Evolutionary conservation across 2,113 vertebrate genomes (phyloP).

Genomic region (Melierax canorus): DNA sequence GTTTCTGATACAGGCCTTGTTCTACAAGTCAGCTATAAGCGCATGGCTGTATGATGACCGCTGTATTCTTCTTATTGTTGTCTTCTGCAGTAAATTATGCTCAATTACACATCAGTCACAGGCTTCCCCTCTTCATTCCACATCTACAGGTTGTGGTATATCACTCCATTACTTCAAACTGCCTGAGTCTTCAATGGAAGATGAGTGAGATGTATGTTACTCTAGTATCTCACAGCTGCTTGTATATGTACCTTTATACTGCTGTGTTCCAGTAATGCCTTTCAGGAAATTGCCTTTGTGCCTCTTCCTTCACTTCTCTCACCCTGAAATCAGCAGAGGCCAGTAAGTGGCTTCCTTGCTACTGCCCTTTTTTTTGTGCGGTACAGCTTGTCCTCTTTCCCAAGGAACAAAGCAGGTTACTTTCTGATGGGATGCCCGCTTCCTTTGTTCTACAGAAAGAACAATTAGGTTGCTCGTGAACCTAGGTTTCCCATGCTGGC

Average conservation of each 20-base stretch:
- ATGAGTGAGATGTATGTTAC: not conserved
- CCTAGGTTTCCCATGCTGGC: conserved; percentile 34
- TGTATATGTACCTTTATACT: not conserved
- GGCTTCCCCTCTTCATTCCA: not conserved
- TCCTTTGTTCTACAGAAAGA: conserved; percentile 29
- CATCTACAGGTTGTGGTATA: not conserved
- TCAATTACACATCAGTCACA: not conserved
- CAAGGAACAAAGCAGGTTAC: not conserved
- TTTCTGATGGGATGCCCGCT: conserved; percentile 4
- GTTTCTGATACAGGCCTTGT: not conserved
- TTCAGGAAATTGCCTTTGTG: not conserved
- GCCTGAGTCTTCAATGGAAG: not conserved
- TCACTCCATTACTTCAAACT: not conserved
- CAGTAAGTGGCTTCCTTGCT: not conserved
- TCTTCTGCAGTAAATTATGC: not conserved
- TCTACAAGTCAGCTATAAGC: not conserved
- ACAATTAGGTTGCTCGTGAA: conserved; percentile 28
- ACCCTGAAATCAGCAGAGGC: not conserved
- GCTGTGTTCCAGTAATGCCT: not conserved
- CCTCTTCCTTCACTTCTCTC: not conserved
- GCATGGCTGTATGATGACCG: not conserved
- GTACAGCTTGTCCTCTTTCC: not conserved
- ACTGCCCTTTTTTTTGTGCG: not conserved
- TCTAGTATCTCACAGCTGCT: not conserved
- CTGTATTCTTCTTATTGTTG: not conserved